Evolutionary conservation across 2,888 invertebrate genomes (phyloP).

Genomic region (Oligia latruncula): DNA sequence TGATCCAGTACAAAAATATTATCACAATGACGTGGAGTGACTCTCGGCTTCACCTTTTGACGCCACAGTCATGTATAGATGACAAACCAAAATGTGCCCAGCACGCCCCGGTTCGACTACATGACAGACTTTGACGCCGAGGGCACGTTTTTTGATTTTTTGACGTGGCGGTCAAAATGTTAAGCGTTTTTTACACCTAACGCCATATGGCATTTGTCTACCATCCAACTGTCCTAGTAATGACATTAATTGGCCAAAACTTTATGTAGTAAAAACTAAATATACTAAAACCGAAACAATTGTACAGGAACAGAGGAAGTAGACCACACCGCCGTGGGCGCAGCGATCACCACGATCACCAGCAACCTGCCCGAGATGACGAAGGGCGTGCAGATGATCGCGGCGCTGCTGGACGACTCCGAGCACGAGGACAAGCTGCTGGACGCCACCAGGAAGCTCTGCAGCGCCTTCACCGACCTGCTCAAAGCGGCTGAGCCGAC

Average conservation of each 20-base stretch:
- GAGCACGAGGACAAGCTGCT: conserved; percentile 95
- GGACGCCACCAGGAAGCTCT: conserved; percentile 97
- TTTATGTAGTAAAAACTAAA: not conserved
- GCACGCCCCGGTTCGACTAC: too few relatives aligned
- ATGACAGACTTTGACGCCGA: too few relatives aligned
- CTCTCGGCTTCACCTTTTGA: not conserved
- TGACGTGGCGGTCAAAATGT: too few relatives aligned
- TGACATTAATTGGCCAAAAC: not conserved
- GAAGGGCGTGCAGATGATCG: conserved; percentile 97
- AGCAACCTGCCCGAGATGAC: conserved; percentile 99
- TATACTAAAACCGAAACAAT: not conserved
- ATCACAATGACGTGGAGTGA: too few relatives aligned
- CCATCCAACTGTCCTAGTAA: not conserved
- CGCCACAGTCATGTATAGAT: too few relatives aligned
- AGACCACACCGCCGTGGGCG: conserved; percentile 98
- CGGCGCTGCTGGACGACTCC: conserved; percentile 97
- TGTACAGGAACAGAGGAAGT: conserved; percentile 93
- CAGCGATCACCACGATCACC: conserved; percentile 99
- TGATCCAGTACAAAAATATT: too few relatives aligned
- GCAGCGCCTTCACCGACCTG: conserved; percentile 98
- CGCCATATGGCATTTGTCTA: not conserved
- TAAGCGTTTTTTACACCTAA: not conserved
- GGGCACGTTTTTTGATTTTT: too few relatives aligned
- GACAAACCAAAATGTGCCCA: too few relatives aligned
- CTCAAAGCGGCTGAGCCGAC: conserved; percentile 98